Conservation (phyloP, 2,888 invertebrate species). For the Listrodromus nycthemerus region DNA sequence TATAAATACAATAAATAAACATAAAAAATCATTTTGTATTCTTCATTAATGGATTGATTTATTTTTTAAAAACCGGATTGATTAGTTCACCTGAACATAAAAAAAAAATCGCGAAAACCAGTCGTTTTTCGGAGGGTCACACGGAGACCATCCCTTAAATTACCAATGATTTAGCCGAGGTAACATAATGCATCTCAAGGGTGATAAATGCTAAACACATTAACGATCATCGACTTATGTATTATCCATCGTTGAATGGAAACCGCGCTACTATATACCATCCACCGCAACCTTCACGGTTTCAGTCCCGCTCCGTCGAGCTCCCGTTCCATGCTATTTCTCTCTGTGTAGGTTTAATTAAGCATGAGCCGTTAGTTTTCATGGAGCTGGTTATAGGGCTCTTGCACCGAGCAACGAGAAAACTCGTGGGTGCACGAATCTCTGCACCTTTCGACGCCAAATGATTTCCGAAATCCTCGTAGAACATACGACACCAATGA, state of each 20-base stretch:
- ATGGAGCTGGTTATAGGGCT: slow-evolving; percentile 9
- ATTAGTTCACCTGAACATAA: too few species aligned
- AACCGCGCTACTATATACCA: slow-evolving; percentile 5
- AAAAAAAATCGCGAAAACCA: too few species aligned
- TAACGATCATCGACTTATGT: slow-evolving; percentile 10
- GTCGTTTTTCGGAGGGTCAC: too few species aligned
- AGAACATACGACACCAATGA: neutral
- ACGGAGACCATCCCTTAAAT: too few species aligned
- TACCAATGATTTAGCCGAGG: neutral
- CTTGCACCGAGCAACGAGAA: slow-evolving; percentile 19
- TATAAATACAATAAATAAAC: too few species aligned
- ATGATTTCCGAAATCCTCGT: neutral
- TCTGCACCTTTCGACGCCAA: neutral
- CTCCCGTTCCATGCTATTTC: slow-evolving; percentile 12
- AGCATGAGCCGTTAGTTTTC: slow-evolving; percentile 19
- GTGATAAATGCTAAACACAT: slow-evolving; percentile 35
- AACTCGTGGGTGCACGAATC: slow-evolving; percentile 4
- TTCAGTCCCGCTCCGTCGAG: neutral
- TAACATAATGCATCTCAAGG: neutral
- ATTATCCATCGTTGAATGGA: slow-evolving; percentile 23
- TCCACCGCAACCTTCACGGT: neutral
- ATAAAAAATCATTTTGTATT: too few species aligned
- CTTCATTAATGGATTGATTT: too few species aligned
- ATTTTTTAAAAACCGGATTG: too few species aligned
- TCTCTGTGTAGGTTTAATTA: slow-evolving; percentile 22